Percentiles rank a stretch among this genome's conserved stretches.
Conservation (phyloP, 1,140 invertebrate genomes). For the Asbolus verrucosus region DNA sequence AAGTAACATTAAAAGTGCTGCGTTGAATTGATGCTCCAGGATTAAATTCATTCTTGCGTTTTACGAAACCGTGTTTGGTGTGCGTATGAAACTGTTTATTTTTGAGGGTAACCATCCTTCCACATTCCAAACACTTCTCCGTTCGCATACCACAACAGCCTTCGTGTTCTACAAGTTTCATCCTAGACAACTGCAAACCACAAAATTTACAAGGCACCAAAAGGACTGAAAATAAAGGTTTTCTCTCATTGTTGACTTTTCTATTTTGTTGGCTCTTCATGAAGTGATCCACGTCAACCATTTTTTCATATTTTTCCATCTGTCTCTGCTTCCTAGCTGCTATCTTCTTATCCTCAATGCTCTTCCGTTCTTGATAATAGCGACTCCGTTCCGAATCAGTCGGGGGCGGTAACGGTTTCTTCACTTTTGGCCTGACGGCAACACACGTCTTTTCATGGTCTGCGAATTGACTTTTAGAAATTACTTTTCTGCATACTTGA, state of each 20-base stretch:
- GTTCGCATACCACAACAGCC: no score
- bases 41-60: no score
- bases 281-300: constrained; percentile 53
- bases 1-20: no score
- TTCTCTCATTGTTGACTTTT: background rate
- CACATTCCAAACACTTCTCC: no score
- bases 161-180: no score
- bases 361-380: constrained; percentile 55
- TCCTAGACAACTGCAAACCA: no score
- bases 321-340: constrained; percentile 49
- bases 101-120: no score
- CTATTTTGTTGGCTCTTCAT: constrained; percentile 39
- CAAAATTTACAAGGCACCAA: no score
- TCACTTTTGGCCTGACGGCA: constrained; percentile 14
- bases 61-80: no score
- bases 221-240: no score
- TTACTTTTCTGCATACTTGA: constrained; percentile 60
- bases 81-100: no score
- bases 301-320: constrained; percentile 52
- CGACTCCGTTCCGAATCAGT: constrained; percentile 52
- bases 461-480: constrained; percentile 59
- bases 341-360: constrained; percentile 53
- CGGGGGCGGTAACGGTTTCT: constrained; percentile 45
- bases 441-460: constrained; percentile 56
- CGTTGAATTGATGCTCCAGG: no score